Conservation (phyloP, 1,140 invertebrate species). For the Drosophila funebris region DNA sequence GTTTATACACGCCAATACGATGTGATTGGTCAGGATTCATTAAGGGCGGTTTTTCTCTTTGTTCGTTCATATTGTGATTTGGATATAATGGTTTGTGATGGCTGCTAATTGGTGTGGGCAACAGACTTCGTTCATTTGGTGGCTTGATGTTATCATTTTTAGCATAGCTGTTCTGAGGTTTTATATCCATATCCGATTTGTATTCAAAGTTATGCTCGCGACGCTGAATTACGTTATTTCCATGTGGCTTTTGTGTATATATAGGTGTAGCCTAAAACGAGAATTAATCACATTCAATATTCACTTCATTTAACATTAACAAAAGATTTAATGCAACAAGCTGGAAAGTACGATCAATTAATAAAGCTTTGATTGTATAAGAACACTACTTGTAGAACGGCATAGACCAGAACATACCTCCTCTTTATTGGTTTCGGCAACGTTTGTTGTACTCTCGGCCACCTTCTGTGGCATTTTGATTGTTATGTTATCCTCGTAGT, state of each 20-base stretch:
- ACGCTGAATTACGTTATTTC: conserved; percentile 37
- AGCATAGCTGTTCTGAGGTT: conserved; percentile 23
- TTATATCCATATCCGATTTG: conserved; percentile 45
- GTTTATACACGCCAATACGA: conserved; percentile 54
- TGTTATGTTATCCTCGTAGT: conserved; percentile 86
- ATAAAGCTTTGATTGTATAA: no score
- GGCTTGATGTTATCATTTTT: conserved; percentile 35
- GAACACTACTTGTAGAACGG: not conserved
- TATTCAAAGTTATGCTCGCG: conserved; percentile 46
- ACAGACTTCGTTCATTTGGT: conserved; percentile 52
- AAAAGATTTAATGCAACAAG: not conserved
- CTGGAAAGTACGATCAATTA: not conserved
- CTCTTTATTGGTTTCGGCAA: conserved; percentile 24
- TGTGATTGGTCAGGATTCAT: conserved; percentile 50
- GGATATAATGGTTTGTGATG: conserved; percentile 55
- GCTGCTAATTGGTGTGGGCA: conserved; percentile 54
- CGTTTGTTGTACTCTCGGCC: conserved; percentile 14
- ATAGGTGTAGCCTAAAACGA: conserved; percentile 33
- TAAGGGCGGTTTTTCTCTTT: conserved; percentile 22
- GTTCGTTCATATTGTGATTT: conserved; percentile 69
- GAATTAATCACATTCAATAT: not conserved
- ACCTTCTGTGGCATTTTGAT: conserved; percentile 84
- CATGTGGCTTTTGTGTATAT: conserved; percentile 19
- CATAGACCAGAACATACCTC: conserved; percentile 25
- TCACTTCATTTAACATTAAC: not conserved